Base-by-base conservation (phyloP, 2,113 vertebrate genomes). In the Tichodroma muraria region DNA sequence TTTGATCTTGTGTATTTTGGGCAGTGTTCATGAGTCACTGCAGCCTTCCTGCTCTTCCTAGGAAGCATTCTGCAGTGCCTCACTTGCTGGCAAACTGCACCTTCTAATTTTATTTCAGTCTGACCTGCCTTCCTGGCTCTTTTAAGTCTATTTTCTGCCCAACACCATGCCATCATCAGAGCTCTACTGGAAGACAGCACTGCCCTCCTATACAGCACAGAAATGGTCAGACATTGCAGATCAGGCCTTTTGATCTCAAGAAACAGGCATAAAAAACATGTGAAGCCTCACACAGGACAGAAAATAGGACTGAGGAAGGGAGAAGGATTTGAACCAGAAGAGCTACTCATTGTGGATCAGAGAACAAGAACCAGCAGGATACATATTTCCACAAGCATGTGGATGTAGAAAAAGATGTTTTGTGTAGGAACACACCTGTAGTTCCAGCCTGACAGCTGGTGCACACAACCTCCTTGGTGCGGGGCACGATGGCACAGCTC, bases 371-470 rank as follows among this genome's bases (percentile, higher is more conserved):
- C 31, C 31, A 20, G 33, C 23, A 52, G 65, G 9, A 86, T 28
- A 68, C 38, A 15, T 53, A 38, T 5, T 76, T 66, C 59, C n/a
- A 57, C 25, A 77, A 52, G 31, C 24, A 37, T 0, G 0, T 2
- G 10, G 22, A 30, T 25, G 16, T 8, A 70, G 15, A 30, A 44
- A 8, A 24, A 27, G 15, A 37, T 37, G 31, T 38, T 78, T 15
- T 2, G 3, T 14, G 19, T 5, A 71, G 8, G 16, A 81, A 77
- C 97, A 82, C 88, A 99, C 99, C 99, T 85, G 99, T 99, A 78
- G 99, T 99, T 40, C 99, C 99, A 6, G 97, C 30, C 1, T 99
- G 99, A 78, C 99, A 99, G 97, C 98, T 99, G 95, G 99, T 99
- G 94, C 99, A 99, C 59, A 99, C 99, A 80, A 99, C 98, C 97